Evolutionary conservation across 2,888 invertebrate species (phyloP).

Genomic region (Atherix ibis): DNA sequence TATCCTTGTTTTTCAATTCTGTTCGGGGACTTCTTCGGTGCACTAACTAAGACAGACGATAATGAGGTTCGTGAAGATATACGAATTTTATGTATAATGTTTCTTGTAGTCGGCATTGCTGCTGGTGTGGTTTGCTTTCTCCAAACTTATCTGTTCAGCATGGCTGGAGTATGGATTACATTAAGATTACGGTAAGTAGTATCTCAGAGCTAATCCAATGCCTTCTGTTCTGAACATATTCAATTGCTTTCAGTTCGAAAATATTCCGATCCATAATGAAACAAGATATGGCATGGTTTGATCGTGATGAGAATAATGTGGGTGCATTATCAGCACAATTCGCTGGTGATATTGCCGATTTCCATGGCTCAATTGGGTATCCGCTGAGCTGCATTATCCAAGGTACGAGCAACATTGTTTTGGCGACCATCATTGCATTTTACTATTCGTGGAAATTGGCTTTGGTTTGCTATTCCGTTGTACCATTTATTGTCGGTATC

Average conservation of each 20-base stretch:
- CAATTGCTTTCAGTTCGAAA: constrained; percentile 15
- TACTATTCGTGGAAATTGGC: constrained; percentile 56
- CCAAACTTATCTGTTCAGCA: constrained; percentile 58
- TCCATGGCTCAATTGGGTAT: constrained; percentile 57
- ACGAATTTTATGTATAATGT: constrained; percentile 43
- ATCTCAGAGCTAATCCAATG: too few relatives aligned
- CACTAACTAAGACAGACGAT: constrained; percentile 43
- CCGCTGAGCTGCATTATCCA: constrained; percentile 52
- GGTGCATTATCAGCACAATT: constrained; percentile 52
- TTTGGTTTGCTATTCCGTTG: constrained; percentile 44
- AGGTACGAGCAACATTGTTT: constrained; percentile 44
- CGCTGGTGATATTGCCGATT: constrained; percentile 53
- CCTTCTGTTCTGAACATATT: too few relatives aligned
- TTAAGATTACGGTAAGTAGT: constrained; percentile 41
- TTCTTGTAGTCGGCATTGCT: constrained; percentile 45
- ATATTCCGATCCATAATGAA: constrained; percentile 47
- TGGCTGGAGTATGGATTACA: constrained; percentile 62
- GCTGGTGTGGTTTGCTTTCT: constrained; percentile 51
- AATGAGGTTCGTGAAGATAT: constrained; percentile 41
- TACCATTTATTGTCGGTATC: constrained; percentile 48
- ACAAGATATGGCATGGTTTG: constrained; percentile 64
- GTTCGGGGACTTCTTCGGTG: constrained; percentile 63
- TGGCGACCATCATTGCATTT: constrained; percentile 45
- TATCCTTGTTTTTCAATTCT: constrained; percentile 61
- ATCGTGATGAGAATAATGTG: constrained; percentile 47